phyloP scores from a whole-genome alignment of 1,140 invertebrate species.

The Euborellia annulipes region DNA sequence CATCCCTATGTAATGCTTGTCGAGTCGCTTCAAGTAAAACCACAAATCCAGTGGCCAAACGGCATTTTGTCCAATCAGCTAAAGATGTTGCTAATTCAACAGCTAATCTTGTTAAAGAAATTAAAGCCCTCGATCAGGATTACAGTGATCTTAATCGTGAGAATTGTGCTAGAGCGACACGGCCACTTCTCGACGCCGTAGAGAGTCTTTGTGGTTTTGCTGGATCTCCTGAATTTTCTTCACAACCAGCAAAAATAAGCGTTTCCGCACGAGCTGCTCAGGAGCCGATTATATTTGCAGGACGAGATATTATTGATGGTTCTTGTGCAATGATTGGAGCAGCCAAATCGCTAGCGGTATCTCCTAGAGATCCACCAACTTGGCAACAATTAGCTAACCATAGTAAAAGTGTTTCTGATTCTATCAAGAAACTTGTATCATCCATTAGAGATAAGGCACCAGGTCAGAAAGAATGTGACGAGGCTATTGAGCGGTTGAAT shows the following conservation, averaged over 20 bases:
- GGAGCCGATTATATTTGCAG: conserved; percentile 74
- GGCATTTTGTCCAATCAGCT: conserved; percentile 94
- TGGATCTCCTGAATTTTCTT: conserved; percentile 81
- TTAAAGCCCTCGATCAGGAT: conserved; percentile 78
- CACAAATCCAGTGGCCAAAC: conserved; percentile 80
- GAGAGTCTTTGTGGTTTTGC: conserved; percentile 87
- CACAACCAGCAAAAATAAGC: conserved; percentile 82
- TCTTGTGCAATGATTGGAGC: conserved; percentile 81
- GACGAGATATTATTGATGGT: conserved; percentile 61
- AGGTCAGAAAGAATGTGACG: conserved; percentile 84
- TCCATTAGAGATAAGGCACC: conserved; percentile 90
- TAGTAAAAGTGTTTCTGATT: conserved; percentile 89
- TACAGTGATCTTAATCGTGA: conserved; percentile 59
- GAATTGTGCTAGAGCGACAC: conserved; percentile 64
- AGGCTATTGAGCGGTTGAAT: conserved; percentile 62
- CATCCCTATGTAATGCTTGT: conserved; percentile 87
- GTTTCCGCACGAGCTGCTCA: conserved; percentile 56
- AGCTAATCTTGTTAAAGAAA: conserved; percentile 83
- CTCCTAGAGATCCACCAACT: conserved; percentile 78
- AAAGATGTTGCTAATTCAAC: conserved; percentile 96
- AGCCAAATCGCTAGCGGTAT: conserved; percentile 75
- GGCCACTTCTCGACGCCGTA: conserved; percentile 76
- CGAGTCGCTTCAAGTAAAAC: conserved; percentile 82
- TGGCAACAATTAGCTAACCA: conserved; percentile 88
- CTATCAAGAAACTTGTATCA: conserved; percentile 83